Conservation (phyloP, 2,888 invertebrate species). For the Meteorus colon region DNA sequence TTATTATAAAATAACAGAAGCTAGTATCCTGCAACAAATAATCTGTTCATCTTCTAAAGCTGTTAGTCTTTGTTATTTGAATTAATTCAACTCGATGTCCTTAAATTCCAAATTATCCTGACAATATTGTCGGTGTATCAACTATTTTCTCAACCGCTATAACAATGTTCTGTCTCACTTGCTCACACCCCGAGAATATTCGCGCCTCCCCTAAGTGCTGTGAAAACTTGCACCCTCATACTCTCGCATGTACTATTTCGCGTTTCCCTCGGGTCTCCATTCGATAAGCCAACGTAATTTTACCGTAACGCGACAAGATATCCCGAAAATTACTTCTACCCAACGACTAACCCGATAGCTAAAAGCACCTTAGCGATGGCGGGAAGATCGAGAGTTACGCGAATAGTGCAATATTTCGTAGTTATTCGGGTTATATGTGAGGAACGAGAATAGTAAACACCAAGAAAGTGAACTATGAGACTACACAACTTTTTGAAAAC, state of each 20-base stretch:
- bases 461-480: constrained; percentile 59
- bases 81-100: constrained; percentile 17
- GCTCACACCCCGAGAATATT: constrained; percentile 33
- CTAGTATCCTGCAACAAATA: no score
- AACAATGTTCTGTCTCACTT: constrained; percentile 29
- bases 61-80: constrained; percentile 51
- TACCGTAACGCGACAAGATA: constrained; percentile 49
- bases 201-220: constrained; percentile 39
- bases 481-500: constrained; percentile 63
- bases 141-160: constrained; percentile 48
- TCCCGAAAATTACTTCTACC: constrained; percentile 53
- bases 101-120: neutral
- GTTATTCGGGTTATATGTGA: constrained; percentile 25
- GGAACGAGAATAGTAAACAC: neutral
- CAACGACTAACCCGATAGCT: constrained; percentile 39
- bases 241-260: constrained; percentile 37
- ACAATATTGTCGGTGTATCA: constrained; percentile 8
- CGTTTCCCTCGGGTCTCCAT: constrained; percentile 35
- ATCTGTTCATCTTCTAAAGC: constrained; percentile 41
- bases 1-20: no score
- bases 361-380: constrained; percentile 28
- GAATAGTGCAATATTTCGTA: neutral
- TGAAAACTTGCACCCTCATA: constrained; percentile 33
- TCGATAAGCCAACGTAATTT: constrained; percentile 55
- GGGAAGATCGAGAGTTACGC: constrained; percentile 7